Evolutionary conservation across 1,140 invertebrate species (phyloP).

Genomic region (Frieseomelitta varia): DNA sequence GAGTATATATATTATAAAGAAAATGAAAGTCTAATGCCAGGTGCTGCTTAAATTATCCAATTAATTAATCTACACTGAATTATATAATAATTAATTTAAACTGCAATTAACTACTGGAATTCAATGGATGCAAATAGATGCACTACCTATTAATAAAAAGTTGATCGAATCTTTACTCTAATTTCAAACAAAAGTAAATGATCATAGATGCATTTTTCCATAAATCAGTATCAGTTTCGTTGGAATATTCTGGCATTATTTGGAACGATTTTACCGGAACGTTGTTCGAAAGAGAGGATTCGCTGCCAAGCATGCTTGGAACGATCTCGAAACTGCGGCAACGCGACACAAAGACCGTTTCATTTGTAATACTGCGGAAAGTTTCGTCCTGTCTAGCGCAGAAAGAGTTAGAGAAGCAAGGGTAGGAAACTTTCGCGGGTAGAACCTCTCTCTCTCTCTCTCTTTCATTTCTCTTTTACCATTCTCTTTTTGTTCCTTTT

Average conservation of each 20-base stretch:
- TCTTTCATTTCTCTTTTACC: neutral
- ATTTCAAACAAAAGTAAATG: neutral
- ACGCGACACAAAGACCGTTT: constrained; percentile 52
- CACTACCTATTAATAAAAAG: neutral
- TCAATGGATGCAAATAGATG: neutral
- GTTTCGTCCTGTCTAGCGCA: constrained; percentile 44
- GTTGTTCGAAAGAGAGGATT: constrained; percentile 34
- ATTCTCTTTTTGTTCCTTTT: constrained; percentile 4
- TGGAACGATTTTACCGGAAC: constrained; percentile 28
- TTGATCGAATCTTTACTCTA: neutral
- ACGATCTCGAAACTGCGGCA: constrained; percentile 42
- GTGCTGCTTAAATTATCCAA: no score
- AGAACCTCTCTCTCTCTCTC: constrained; percentile 20
- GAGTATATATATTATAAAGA: neutral
- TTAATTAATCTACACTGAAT: neutral
- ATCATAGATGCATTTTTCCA: neutral
- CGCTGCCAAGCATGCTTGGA: constrained; percentile 51
- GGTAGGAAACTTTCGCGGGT: constrained; percentile 11
- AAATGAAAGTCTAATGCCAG: neutral
- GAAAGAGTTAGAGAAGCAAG: constrained; percentile 19
- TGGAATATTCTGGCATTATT: constrained; percentile 18
- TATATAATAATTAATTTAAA: neutral
- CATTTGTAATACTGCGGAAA: constrained; percentile 47
- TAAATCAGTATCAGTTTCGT: constrained; percentile 17
- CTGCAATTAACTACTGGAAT: neutral